Evolutionary conservation across 2,797 vertebrate species (phyloP).

Genomic region (Heterohyrax brucei): DNA sequence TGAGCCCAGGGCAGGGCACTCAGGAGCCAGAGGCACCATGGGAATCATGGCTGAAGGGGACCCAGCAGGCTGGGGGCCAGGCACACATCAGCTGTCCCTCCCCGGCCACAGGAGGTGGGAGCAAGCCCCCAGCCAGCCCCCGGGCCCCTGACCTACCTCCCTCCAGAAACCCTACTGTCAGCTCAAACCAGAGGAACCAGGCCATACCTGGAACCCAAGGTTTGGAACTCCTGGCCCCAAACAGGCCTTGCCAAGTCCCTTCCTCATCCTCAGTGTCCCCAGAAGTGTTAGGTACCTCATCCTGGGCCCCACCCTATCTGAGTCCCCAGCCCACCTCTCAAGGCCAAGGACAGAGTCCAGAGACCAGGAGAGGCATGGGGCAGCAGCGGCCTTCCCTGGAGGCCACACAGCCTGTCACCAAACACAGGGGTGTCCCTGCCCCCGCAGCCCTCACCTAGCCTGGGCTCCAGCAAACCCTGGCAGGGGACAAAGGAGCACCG

Average conservation of each 20-base stretch:
- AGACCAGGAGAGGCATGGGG: too few species aligned
- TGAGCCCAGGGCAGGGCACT: background rate
- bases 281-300: background rate
- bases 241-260: slow-evolving; percentile 10
- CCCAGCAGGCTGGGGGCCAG: too few species aligned
- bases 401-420: background rate
- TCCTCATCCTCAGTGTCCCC: slow-evolving; percentile 59
- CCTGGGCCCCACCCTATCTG: slow-evolving; percentile 64
- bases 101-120: too few species aligned
- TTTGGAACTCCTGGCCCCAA: background rate
- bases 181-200: background rate
- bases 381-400: background rate
- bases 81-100: background rate
- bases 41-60: too few species aligned
- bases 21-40: background rate
- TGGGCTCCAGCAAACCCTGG: too few species aligned
- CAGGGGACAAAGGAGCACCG: too few species aligned
- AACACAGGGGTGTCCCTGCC: background rate
- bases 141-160: background rate
- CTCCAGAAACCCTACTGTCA: background rate
- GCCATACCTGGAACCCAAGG: background rate
- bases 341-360: background rate
- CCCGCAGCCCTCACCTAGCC: too few species aligned
- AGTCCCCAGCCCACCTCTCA: slow-evolving; percentile 26
- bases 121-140: too few species aligned